Percentiles rank a stretch among this genome's conserved stretches.
These are phyloP conservation scores for Drosophila formosana DNA, from an alignment of 2,888 invertebrate genomes.

Conservation along the genomic window DNA sequence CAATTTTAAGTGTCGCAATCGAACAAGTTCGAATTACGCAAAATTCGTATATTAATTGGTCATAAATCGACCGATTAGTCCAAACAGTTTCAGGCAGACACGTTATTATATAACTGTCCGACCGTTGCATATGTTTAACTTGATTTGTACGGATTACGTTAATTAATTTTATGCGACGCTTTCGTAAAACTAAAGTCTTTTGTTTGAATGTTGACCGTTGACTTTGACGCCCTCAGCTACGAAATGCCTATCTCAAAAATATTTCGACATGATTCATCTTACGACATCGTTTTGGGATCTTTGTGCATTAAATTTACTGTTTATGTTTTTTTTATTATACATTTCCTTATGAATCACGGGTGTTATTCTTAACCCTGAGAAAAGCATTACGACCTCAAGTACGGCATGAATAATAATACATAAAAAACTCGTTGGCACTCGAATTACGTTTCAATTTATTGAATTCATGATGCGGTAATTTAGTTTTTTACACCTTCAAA, in stretches of 20 bases:
- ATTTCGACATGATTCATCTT: neutral
- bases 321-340: conserved; percentile 4
- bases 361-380: conserved; percentile 1
- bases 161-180: conserved; percentile 28
- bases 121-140: conserved; percentile 20
- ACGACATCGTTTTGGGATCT: neutral
- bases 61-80: conserved; percentile 12
- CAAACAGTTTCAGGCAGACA: conserved; percentile 4
- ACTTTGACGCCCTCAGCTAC: neutral
- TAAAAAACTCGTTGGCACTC: conserved; percentile 4
- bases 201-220: conserved; percentile 14
- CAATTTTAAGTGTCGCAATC: conserved; percentile 4
- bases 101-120: conserved; percentile 15
- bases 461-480: conserved; percentile 21
- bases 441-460: neutral
- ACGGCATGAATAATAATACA: conserved; percentile 10
- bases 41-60: conserved; percentile 16
- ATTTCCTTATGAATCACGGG: conserved; percentile 10
- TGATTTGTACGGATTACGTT: conserved; percentile 22
- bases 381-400: conserved; percentile 3
- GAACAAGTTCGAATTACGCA: conserved; percentile 37
- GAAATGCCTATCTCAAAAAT: neutral
- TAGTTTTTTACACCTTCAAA: conserved; percentile 9
- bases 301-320: neutral
- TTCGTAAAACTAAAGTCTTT: conserved; percentile 4